Percentiles rank a stretch among this genome's conserved stretches.
phyloP scores from a whole-genome alignment of 2,797 vertebrate species.

The Geotria australis region DNA sequence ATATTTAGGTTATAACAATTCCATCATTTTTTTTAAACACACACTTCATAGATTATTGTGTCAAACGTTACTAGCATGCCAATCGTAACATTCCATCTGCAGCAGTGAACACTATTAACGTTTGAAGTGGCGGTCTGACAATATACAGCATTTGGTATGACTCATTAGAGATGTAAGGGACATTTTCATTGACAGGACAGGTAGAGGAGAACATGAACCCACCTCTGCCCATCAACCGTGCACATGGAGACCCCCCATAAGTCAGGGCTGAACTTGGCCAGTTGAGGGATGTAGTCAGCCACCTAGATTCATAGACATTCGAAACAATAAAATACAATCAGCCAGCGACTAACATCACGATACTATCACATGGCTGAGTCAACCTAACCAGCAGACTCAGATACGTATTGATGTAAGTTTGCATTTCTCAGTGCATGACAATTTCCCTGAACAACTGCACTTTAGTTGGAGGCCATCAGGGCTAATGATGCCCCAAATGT shows the following conservation, averaged over 20 bases:
- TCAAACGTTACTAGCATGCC: background rate
- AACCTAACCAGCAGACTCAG: background rate
- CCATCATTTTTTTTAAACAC: too few species aligned
- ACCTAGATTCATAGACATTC: constrained; percentile 20
- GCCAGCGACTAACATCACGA: background rate
- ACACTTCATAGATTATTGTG: background rate
- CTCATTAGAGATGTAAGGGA: too few species aligned
- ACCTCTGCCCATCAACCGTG: constrained; percentile 94
- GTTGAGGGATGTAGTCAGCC: constrained; percentile 89
- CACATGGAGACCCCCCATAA: constrained; percentile 80
- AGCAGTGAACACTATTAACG: background rate
- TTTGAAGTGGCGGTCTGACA: background rate
- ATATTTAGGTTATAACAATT: too few species aligned
- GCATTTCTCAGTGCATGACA: too few species aligned
- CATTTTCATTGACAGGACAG: too few species aligned
- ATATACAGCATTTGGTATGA: too few species aligned
- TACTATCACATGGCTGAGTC: background rate
- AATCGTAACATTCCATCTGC: background rate
- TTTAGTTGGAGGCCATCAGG: background rate
- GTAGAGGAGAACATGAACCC: background rate
- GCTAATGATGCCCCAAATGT: too few species aligned
- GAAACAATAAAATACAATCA: background rate
- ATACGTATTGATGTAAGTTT: background rate
- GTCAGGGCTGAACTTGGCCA: constrained; percentile 87
- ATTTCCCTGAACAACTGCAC: background rate